Percentiles rank a stretch among this genome's conserved stretches.
Conservation (phyloP, 2,888 invertebrate species). For the Sycophila texana region DNA sequence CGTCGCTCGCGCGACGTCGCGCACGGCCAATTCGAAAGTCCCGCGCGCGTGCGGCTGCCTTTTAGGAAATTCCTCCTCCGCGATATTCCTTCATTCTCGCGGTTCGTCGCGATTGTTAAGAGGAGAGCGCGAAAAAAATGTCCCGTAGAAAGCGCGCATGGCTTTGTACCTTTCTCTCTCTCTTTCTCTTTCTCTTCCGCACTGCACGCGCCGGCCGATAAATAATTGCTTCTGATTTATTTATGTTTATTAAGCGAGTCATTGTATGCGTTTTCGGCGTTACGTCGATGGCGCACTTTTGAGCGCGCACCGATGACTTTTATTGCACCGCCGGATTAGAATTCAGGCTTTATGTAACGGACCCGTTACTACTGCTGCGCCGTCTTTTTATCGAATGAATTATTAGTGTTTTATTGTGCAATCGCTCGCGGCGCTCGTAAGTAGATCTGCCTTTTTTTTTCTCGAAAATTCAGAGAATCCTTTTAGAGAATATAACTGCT, state of each 20-base stretch:
- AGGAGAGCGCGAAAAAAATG: constrained; percentile 26
- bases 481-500: too few species aligned
- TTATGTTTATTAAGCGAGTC: constrained; percentile 47
- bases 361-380: not conserved
- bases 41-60: constrained; percentile 18
- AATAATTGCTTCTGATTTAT: constrained; percentile 50
- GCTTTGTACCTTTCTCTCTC: too few species aligned
- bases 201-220: not conserved
- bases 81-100: constrained; percentile 43
- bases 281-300: constrained; percentile 17
- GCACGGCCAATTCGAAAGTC: constrained; percentile 52
- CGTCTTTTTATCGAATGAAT: not conserved
- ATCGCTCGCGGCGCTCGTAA: not conserved
- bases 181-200: too few species aligned
- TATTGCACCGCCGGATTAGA: constrained; percentile 1
- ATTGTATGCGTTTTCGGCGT: constrained; percentile 46
- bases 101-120: not conserved
- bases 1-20: constrained; percentile 32
- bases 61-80: constrained; percentile 34
- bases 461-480: not conserved
- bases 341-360: constrained; percentile 32
- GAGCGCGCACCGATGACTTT: constrained; percentile 8
- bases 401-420: not conserved
- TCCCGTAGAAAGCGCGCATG: constrained; percentile 30
- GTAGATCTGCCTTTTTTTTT: not conserved